Base-by-base conservation (phyloP, 2,797 vertebrate species). In the Ceryle rudis region DNA sequence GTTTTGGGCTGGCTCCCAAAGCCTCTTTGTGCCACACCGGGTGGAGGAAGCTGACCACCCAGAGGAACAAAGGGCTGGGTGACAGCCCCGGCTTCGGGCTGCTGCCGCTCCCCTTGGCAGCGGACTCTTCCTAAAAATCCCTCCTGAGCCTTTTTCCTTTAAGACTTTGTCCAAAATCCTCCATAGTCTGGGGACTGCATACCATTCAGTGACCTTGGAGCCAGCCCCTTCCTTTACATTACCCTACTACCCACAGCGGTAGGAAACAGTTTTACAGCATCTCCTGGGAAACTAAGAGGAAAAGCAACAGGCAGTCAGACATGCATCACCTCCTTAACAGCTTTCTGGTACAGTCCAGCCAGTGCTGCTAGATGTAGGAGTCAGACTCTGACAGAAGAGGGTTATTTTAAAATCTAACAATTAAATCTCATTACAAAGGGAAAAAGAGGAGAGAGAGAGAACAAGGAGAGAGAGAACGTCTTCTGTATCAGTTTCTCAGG, bases 11-110 rank as follows among this genome's bases (percentile, higher is more conserved):
- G 13, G 90, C 41, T 96, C 74, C 95, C 86, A 96, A 95, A 95
- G 81, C 47, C 81, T 89, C 87, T 96, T 93, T 94, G 94, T 96
- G 94, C 67, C 0, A 0, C 0, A 4, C 60, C 0, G 10, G 74
- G 71, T 0, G 2, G 88, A 86, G 88, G 92, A 93, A 93, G 83
- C 64, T 21, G 94, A 95, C 96, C 96, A 97, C 94, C 95, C 95
- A 0, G 13, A 94, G 83, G 94, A 95, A 95, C 94, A 96, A 96
- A 95, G 81, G 64, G 73, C 93, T 55, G 25, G 28, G 80, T 88
- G 81, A 95, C 80, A 94, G 78, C 91, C 81, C 54, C 15, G 0
- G 93, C 88, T 82, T 71, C 35, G 0, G 91, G 80, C 94, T 90
- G 83, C 77, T 89, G 95, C 86, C 5, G 2, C 92, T 89, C 79